Percentiles rank a stretch among this genome's conserved stretches.
phyloP scores from a whole-genome alignment of 2,797 vertebrate genomes.

The Manis pentadactyla region DNA sequence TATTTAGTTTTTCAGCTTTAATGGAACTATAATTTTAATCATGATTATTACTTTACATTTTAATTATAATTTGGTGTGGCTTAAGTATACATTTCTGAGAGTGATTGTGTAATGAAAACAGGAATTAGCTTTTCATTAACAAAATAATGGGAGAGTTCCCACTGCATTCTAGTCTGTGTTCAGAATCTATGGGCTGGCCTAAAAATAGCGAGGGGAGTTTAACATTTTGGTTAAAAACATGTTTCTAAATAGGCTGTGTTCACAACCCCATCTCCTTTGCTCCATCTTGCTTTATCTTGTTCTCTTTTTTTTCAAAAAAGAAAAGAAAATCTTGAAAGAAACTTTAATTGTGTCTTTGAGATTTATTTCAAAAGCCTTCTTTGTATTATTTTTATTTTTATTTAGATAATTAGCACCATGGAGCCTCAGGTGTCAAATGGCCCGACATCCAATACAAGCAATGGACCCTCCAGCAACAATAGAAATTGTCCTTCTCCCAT shows the following conservation, averaged over 20 bases:
- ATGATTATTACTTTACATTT: constrained; percentile 89
- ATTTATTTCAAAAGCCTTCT: constrained; percentile 62
- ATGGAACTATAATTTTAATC: constrained; percentile 90
- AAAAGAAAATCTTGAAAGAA: constrained; percentile 58
- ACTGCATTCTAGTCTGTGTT: constrained; percentile 87
- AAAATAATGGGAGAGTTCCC: constrained; percentile 85
- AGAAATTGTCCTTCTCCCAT: constrained; percentile 99
- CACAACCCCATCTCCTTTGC: constrained; percentile 61
- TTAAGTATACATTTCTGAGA: constrained; percentile 90
- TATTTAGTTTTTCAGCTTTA: constrained; percentile 88
- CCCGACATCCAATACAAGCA: constrained; percentile 96
- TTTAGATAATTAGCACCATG: constrained; percentile 99
- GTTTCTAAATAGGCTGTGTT: constrained; percentile 72
- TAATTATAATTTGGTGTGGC: constrained; percentile 90
- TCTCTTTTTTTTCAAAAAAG: constrained; percentile 59
- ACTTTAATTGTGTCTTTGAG: constrained; percentile 56
- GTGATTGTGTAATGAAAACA: constrained; percentile 88
- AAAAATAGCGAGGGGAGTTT: constrained; percentile 80
- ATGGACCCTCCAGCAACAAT: constrained; percentile 98
- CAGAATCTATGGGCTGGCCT: constrained; percentile 76
- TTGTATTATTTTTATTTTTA: constrained; percentile 74
- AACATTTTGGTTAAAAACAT: constrained; percentile 78
- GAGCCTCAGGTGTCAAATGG: constrained; percentile 99
- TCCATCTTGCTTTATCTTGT: constrained; percentile 72
- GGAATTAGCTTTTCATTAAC: constrained; percentile 88